These are phyloP conservation scores for Sebastes dallii DNA, from an alignment of 2,797 vertebrate species.

Conservation along the genomic window DNA sequence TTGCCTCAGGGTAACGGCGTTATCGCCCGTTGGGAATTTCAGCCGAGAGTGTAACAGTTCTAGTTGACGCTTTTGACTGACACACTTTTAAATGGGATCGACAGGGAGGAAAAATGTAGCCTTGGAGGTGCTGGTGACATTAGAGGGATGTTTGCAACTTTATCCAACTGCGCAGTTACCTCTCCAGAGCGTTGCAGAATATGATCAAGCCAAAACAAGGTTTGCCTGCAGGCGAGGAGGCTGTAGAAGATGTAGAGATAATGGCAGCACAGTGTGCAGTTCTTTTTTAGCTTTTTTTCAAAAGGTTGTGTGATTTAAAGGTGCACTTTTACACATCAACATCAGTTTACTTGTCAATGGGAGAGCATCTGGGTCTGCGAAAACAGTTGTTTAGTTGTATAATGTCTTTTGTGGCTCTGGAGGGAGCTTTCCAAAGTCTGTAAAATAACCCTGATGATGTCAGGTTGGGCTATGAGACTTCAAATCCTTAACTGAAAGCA, in stretches of 20 bases:
- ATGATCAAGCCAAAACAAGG: conserved; percentile 4
- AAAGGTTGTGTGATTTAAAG: conserved; percentile 10
- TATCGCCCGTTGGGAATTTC: conserved; percentile 60
- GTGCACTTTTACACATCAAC: not conserved
- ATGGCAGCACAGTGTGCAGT: not conserved
- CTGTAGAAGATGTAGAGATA: conserved; percentile 1
- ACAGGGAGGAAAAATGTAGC: conserved; percentile 39
- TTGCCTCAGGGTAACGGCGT: conserved; percentile 56
- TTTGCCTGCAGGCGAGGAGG: not conserved
- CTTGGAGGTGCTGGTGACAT: conserved; percentile 46
- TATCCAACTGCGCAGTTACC: not conserved
- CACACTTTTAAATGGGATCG: conserved; percentile 75
- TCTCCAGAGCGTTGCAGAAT: not conserved
- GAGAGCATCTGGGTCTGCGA: not conserved
- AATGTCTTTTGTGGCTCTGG: not conserved
- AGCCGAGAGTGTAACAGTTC: conserved; percentile 61
- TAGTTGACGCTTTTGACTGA: conserved; percentile 73
- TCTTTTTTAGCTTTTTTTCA: not conserved
- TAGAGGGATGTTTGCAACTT: conserved; percentile 31
- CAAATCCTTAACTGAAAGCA: not conserved
- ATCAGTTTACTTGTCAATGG: not conserved
- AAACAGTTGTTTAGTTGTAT: not conserved
- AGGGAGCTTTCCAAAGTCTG: conserved; percentile 1
- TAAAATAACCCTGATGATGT: not conserved
- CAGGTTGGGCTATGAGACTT: not conserved